Conservation (phyloP, 2,113 vertebrate species). For the Cyanocitta stelleri region DNA sequence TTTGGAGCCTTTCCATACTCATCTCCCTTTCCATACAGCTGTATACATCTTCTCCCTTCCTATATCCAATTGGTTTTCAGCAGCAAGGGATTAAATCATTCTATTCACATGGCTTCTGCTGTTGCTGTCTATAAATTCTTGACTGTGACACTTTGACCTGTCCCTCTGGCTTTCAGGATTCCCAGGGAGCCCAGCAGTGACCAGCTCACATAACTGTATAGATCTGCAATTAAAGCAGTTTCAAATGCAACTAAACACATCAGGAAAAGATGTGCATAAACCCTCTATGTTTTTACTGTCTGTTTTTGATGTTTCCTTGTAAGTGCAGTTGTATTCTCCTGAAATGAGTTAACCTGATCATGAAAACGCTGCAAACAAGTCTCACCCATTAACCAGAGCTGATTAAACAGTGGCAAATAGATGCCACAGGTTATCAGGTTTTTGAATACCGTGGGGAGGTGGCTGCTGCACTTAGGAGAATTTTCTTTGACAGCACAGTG, state of each 20-base stretch:
- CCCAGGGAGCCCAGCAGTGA: background rate
- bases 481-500: background rate
- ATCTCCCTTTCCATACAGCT: background rate
- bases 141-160: background rate
- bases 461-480: background rate
- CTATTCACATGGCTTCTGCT: background rate
- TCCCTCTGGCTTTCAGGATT: background rate
- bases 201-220: background rate
- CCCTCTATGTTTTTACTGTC: background rate
- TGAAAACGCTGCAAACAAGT: background rate
- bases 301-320: background rate
- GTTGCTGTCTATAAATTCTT: background rate
- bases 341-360: background rate
- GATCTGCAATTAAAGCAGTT: background rate
- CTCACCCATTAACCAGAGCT: accelerated
- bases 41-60: background rate
- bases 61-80: background rate
- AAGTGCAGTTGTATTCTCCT: background rate
- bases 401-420: background rate
- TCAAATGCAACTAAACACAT: background rate
- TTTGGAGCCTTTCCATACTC: background rate
- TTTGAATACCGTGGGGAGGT: background rate
- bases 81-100: background rate
- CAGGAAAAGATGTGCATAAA: background rate
- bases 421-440: background rate